Evolutionary conservation across 2,797 vertebrate species (phyloP), one percentile per base, ranked within the genome.

Genomic region (Xyrichtys novacula): DNA sequence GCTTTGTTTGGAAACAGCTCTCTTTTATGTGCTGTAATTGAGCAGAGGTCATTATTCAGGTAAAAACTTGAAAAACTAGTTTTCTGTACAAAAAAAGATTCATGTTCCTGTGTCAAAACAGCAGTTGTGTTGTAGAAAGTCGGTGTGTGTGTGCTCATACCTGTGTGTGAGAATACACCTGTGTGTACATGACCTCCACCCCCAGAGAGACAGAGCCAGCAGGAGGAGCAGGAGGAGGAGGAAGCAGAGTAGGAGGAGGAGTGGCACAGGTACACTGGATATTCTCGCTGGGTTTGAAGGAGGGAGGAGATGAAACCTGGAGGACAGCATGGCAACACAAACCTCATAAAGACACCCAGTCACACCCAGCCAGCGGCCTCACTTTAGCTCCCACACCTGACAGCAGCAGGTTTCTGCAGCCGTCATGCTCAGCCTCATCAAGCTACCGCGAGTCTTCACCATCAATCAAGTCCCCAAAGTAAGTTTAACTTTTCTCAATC

Each of bases 391-490:
- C 23, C 25, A 38, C 56, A 28, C 59, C 64, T 65, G 40, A 56
- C 60, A 42, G 55, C 60, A 29, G 47, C 52, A 29, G 36, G 65
- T 29, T 22, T 48, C 55, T 39, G 46, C 60, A 49, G 40, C 0
- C 29, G 83, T 48, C 69, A 97, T 97, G 96, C 87, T 95, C 74
- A 95, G 94, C 86, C 84, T 95, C 78, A 84, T 94, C 73, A 95
- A 90, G 62, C 56, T 96, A 1, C 97, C 94, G 5, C 93, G 87
- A 43, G 92, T 96, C 83, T 93, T 98, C 83, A 94, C 75, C 71
- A 92, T 94, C 65, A 87, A 97, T 58, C 96, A 98, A 76, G 94
- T 98, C 42, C 97, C 97, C 23, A 92, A 95, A 96, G 97, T 98
- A 94, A 89, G 96, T 92, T 58, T 14, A 39, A 8, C 74, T 81